These are phyloP conservation scores for Melanotaenia boesemani DNA, from an alignment of 2,797 vertebrate genomes.

Conservation along the genomic window DNA sequence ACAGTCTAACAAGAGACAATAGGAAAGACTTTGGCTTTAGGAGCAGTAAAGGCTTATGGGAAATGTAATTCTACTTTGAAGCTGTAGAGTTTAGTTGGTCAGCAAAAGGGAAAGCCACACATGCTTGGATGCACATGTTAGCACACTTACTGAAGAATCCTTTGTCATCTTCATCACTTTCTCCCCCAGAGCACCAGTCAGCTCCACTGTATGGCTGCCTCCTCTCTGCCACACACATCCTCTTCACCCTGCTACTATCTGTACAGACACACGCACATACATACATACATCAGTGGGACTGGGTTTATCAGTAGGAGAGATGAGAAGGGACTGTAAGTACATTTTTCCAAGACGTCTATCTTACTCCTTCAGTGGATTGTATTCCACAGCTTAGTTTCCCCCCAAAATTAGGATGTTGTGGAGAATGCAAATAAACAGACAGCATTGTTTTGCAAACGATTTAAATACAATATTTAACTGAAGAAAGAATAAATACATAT, in stretches of 20 bases:
- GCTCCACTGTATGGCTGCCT: constrained; percentile 85
- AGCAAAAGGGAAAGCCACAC: constrained; percentile 8
- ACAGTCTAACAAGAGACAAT: constrained; percentile 85
- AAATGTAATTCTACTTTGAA: constrained; percentile 38
- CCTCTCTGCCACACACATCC: constrained; percentile 85
- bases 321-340: constrained; percentile 13
- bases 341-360: constrained; percentile 16
- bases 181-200: constrained; percentile 88
- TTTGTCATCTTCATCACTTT: constrained; percentile 88
- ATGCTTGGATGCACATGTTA: constrained; percentile 48
- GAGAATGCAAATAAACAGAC: neutral
- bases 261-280: constrained; percentile 30
- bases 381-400: neutral
- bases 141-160: constrained; percentile 87
- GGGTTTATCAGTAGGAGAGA: constrained; percentile 15
- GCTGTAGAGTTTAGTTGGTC: constrained; percentile 43
- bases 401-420: neutral
- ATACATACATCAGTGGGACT: constrained; percentile 23
- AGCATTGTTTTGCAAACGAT: neutral
- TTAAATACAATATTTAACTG: neutral
- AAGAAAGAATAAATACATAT: neutral
- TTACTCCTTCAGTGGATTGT: constrained; percentile 13
- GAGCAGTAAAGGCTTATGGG: constrained; percentile 34
- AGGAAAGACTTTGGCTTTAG: constrained; percentile 21
- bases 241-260: constrained; percentile 86